Conservation (phyloP, 2,113 vertebrate genomes). For the Sylvia atricapilla region DNA sequence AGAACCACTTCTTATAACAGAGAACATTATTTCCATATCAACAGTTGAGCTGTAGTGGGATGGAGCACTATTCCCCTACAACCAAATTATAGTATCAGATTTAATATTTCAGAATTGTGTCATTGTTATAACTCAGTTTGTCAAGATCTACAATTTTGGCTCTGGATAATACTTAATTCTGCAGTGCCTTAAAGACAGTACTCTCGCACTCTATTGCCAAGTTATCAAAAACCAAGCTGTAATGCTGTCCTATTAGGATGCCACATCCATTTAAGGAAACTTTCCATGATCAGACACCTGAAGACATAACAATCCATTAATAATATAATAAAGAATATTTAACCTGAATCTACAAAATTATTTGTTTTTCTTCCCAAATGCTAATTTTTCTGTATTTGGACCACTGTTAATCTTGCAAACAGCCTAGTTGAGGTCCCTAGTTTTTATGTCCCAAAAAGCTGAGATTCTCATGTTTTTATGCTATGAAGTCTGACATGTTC, state of each 20-base stretch:
- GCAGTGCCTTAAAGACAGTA: neutral
- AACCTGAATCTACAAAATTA: neutral
- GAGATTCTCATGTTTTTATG: neutral
- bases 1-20: neutral
- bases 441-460: fast-evolving
- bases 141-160: neutral
- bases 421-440: neutral
- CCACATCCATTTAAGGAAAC: neutral
- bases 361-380: neutral
- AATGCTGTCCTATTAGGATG: neutral
- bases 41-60: neutral
- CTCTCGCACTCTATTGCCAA: neutral
- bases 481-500: neutral
- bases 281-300: neutral
- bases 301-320: neutral
- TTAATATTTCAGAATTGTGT: neutral
- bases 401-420: neutral
- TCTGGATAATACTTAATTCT: neutral
- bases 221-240: neutral
- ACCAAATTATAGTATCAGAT: neutral
- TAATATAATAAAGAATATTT: no score
- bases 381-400: neutral
- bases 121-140: neutral
- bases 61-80: neutral
- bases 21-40: neutral